Evolutionary conservation across 2,113 vertebrate genomes (phyloP), one percentile per base, ranked within the genome.

Genomic region (Pachyramphus minor): DNA sequence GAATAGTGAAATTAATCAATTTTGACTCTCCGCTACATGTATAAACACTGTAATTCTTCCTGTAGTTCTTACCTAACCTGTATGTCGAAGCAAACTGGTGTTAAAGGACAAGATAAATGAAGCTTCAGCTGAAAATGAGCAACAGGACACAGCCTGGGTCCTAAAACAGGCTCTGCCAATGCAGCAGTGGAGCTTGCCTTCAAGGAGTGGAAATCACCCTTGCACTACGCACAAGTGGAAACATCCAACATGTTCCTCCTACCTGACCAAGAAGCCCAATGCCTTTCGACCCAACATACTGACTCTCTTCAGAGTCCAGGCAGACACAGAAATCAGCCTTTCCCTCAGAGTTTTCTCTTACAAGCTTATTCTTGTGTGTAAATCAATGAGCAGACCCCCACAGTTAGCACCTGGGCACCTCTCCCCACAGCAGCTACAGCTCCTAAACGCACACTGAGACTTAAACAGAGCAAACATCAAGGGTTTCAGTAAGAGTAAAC

Each of bases 211-310:
- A 58, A n/a, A 6, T 11, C 23, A 24, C 24, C 4, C 17, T 1
- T 0, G 11, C 15, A 5, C 20, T 11, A 11, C 0, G 12, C 12
- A 11, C 31, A 73, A n/a, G 30, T 3, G 22, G 44, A 68, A 47
- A 23, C 4, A 58, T 4, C 11, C 33, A 59, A 4, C 28, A 50
- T 10, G 23, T 49, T 49, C 47, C 20, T 49, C 47, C 20, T 24
- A 23, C 23, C 47, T 24, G 11, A 7, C 21, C 37, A 66, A 60
- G 52, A n/a, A n/a, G 24, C 33, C 37, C 20, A 14, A 11, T 1
- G 8, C 7, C 41, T 42, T 68, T 44, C 4, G 0, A 18, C 23
- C 12, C 0, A 1, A 37, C 23, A 31, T n/a, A 15, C 19, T 10
- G 55, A 41, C 5, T 21, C 41, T 23, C 27, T 15, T n/a, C 12